Base-by-base conservation (phyloP, 2,113 vertebrate species). In the Irena cyanogastra region DNA sequence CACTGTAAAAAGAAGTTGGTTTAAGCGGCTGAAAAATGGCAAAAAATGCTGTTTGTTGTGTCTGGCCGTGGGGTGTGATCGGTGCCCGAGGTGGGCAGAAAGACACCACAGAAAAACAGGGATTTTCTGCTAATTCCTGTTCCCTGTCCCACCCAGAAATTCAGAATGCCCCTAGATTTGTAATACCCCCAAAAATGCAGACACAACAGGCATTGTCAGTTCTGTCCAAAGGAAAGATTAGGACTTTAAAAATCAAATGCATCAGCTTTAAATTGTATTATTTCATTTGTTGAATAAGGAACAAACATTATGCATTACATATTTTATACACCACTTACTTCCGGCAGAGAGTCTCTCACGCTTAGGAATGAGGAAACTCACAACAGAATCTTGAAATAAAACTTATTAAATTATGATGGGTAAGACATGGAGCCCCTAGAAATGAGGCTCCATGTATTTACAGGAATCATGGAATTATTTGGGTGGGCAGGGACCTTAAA, bases 251-350 rank as follows among this genome's bases (percentile, higher is more conserved):
- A n/a, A 77, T 7, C 28, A 79, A 42, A 57, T 4, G 16, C 24
- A 59, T 42, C 30, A 11, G 4, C 39, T 53, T 50, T 20, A 47
- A 39, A 33, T 18, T 7, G 6, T 0, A 0, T 3, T 0, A 74
- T 74, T 74, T 52, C 30, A 5, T 30, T 72, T 66, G 11, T 64
- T 83, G 31, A 59, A 24, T 24, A n/a, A 64, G 44, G n/a, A 84
- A 12, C 23, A 53, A 70, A 42, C 11, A n/a, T 6, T 31, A 30
- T 16, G 11, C 27, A n/a, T 56, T 7, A 54, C 7, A 7, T 3
- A 11, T 26, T 64, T 93, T 59, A 53, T 30, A 8, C 8, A 24
- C 17, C 6, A 1, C 28, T 27, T 47, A 39, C 50, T 47, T 42
- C 28, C 33, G 35, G 14, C 4, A 7, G 17, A 54, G 28, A n/a